Percentiles rank a stretch among this genome's conserved stretches.
phyloP scores from a whole-genome alignment of 2,888 invertebrate species.

The Chymomyza fuscimana region DNA sequence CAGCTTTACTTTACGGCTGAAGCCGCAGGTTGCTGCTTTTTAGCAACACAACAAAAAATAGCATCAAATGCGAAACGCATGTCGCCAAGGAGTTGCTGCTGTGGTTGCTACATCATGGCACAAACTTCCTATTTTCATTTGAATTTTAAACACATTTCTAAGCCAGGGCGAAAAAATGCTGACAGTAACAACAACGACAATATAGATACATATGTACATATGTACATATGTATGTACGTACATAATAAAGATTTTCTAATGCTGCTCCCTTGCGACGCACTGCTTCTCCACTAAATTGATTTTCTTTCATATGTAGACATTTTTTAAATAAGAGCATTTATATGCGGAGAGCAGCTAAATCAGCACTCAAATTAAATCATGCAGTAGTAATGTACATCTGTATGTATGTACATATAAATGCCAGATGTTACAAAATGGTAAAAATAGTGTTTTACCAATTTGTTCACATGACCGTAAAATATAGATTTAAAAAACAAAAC shows the following conservation, averaged over 20 bases:
- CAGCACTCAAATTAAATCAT: background rate
- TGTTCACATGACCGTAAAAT: too few species aligned
- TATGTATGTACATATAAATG: too few species aligned
- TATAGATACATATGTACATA: background rate
- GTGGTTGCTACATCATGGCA: conserved; percentile 60
- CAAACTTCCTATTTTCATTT: conserved; percentile 73
- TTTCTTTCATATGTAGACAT: conserved; percentile 49
- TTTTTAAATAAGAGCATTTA: conserved; percentile 67
- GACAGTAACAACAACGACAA: conserved; percentile 43
- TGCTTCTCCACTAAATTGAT: conserved; percentile 56
- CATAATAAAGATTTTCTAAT: conserved; percentile 66
- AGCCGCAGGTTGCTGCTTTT: conserved; percentile 20
- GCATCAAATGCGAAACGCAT: conserved; percentile 27
- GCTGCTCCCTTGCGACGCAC: conserved; percentile 27
- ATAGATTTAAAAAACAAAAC: background rate
- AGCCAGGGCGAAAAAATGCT: conserved; percentile 59
- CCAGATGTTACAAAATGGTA: too few species aligned
- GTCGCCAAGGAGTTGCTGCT: conserved; percentile 63
- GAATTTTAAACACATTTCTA: conserved; percentile 73
- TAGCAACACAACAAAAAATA: conserved; percentile 20
- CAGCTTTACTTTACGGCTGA: background rate
- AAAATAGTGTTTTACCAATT: too few species aligned
- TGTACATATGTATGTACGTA: background rate
- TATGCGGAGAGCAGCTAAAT: conserved; percentile 57
- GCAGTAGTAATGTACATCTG: background rate